Conservation (phyloP, 2,113 vertebrate species). For the Cacatua alba region DNA sequence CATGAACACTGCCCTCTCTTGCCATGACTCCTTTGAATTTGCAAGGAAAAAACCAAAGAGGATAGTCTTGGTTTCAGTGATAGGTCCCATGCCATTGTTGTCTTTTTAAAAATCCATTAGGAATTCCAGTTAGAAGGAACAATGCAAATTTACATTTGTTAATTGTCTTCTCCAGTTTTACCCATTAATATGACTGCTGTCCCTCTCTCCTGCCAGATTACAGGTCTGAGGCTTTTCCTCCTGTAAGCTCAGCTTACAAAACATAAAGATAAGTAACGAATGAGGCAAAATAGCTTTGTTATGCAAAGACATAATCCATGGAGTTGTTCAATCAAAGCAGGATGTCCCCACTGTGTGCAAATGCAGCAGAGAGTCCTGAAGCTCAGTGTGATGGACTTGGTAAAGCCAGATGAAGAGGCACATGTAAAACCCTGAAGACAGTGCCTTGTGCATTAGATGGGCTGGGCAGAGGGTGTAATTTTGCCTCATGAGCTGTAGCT, state of each 20-base stretch:
- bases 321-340: background rate
- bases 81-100: background rate
- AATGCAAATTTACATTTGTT: background rate
- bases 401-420: background rate
- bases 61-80: no score
- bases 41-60: no score
- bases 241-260: background rate
- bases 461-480: background rate
- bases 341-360: background rate
- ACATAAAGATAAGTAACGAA: background rate
- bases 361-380: background rate
- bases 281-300: background rate
- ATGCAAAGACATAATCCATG: background rate
- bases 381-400: background rate
- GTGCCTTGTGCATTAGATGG: background rate
- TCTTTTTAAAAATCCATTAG: background rate
- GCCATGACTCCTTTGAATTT: background rate
- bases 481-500: background rate
- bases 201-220: background rate
- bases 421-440: background rate
- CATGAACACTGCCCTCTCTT: background rate
- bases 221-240: background rate
- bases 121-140: background rate
- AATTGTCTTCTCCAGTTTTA: background rate
- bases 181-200: background rate